A percentile compares a stretch with the other conserved stretches of the same genome.
Conservation (phyloP, 2,888 invertebrate genomes). For the Lepidocyrtinus sp. region DNA sequence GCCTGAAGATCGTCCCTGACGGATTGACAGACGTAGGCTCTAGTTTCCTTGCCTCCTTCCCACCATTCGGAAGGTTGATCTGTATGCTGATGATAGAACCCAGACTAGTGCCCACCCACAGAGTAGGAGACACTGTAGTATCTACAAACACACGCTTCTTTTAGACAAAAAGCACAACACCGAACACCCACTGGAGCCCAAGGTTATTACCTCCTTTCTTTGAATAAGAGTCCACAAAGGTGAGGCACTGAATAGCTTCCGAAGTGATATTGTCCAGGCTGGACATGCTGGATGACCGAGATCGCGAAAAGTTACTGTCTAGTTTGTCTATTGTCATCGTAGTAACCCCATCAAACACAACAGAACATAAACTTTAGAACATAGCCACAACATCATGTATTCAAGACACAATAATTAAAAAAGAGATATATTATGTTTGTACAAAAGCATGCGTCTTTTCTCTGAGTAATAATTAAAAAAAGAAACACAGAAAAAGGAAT, state of each 20-base stretch:
- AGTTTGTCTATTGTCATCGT: constrained; percentile 91
- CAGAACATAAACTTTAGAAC: no score
- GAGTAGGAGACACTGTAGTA: constrained; percentile 87
- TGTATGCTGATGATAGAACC: constrained; percentile 96
- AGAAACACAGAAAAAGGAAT: background rate
- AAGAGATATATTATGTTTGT: background rate
- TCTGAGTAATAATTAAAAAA: background rate
- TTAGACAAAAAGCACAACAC: constrained; percentile 17
- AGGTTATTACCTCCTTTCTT: constrained; percentile 83
- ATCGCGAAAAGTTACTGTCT: constrained; percentile 96
- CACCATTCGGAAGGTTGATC: constrained; percentile 82
- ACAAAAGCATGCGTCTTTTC: background rate
- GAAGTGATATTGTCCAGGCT: constrained; percentile 97
- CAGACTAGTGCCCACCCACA: constrained; percentile 98
- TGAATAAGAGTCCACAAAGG: constrained; percentile 95
- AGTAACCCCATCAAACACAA: constrained; percentile 26
- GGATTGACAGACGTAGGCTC: constrained; percentile 92
- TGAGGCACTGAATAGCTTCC: constrained; percentile 96
- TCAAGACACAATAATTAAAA: constrained; percentile 18
- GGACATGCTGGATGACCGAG: constrained; percentile 97
- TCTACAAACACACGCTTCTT: constrained; percentile 76
- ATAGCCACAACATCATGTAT: no score
- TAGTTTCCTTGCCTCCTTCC: constrained; percentile 82
- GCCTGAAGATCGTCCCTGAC: constrained; percentile 92
- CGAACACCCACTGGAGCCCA: background rate